A percentile compares a stretch with the other conserved stretches of the same genome.
phyloP scores from a whole-genome alignment of 2,888 invertebrate genomes.

The Adela reaumurella region DNA sequence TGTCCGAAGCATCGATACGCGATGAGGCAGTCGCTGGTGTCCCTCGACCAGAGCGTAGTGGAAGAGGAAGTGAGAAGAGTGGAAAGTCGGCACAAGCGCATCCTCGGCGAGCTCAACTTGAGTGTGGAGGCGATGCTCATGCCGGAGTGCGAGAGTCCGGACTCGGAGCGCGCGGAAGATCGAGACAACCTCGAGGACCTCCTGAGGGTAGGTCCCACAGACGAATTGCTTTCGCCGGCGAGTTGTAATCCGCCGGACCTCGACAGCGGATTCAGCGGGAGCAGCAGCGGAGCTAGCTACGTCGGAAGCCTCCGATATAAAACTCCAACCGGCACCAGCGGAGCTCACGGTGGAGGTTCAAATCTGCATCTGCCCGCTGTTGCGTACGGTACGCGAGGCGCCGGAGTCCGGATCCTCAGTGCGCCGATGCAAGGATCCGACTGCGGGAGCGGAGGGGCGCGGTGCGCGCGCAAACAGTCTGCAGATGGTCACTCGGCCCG shows the following conservation, averaged over 20 bases:
- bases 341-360: slow-evolving; percentile 27
- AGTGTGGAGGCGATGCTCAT: slow-evolving; percentile 89
- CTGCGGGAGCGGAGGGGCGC: slow-evolving; percentile 34
- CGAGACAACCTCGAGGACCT: slow-evolving; percentile 63
- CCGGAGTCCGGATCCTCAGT: slow-evolving; percentile 42
- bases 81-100: slow-evolving; percentile 76
- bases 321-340: slow-evolving; percentile 21
- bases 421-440: slow-evolving; percentile 26
- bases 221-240: slow-evolving; percentile 68
- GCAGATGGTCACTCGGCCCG: slow-evolving; percentile 39
- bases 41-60: slow-evolving; percentile 67
- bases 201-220: slow-evolving; percentile 66
- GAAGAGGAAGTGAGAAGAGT: slow-evolving; percentile 83
- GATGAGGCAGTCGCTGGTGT: slow-evolving; percentile 60
- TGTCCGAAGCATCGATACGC: slow-evolving; percentile 49
- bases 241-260: slow-evolving; percentile 65
- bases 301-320: slow-evolving; percentile 65
- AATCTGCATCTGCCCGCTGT: slow-evolving; percentile 50
- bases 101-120: slow-evolving; percentile 81
- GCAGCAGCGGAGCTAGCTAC: slow-evolving; percentile 79
- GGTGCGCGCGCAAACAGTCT: slow-evolving; percentile 24
- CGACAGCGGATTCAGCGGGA: slow-evolving; percentile 81
- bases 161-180: slow-evolving; percentile 61
- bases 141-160: slow-evolving; percentile 69
- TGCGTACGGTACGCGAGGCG: slow-evolving; percentile 47